Evolutionary conservation across 2,113 vertebrate genomes (phyloP).

Genomic region (Bettongia penicillata): DNA sequence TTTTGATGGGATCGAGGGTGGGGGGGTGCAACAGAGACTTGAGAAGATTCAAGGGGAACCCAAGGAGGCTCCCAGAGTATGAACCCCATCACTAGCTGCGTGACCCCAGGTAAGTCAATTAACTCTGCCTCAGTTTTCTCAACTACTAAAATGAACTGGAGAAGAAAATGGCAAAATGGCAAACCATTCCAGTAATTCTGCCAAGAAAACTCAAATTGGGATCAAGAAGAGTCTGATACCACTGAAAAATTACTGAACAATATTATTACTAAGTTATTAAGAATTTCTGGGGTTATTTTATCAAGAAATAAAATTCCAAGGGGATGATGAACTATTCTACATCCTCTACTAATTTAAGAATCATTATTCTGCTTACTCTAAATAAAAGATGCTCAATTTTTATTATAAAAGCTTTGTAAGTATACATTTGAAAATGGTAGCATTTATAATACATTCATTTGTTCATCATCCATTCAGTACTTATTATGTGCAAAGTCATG

Average conservation of each 20-base stretch:
- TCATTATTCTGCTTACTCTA: neutral
- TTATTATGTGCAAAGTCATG: neutral
- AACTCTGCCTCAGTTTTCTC: neutral
- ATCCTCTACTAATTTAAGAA: neutral
- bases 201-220: neutral
- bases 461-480: neutral
- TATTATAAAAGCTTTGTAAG: neutral
- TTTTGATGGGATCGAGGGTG: too few species aligned
- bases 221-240: neutral
- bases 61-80: too few species aligned
- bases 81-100: neutral
- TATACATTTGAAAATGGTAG: neutral
- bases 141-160: too few species aligned
- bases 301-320: neutral
- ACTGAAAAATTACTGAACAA: neutral
- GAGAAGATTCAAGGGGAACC: too few species aligned
- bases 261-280: neutral
- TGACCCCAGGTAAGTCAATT: neutral
- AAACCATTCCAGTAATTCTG: neutral
- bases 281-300: neutral
- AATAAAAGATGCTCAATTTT: neutral
- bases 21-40: too few species aligned
- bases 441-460: neutral
- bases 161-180: too few species aligned
- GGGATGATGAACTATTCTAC: neutral